Evolutionary conservation across 2,113 vertebrate species (phyloP).

Genomic region (Ginglymostoma cirratum): DNA sequence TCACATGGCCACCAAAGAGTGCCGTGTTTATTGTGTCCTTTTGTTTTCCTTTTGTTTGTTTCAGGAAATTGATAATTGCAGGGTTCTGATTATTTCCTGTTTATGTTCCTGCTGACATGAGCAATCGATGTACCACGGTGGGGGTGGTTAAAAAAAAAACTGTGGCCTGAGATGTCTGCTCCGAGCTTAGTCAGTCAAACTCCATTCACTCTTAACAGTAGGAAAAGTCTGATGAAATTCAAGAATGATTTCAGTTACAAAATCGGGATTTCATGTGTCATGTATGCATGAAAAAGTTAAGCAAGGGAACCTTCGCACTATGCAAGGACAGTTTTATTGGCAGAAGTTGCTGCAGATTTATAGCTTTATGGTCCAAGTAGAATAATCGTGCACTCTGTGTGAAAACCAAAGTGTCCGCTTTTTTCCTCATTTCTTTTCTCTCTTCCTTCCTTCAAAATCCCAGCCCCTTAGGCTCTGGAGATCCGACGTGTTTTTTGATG

Average conservation of each 20-base stretch:
- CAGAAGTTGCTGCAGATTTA: constrained; percentile 57
- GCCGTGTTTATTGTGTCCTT: constrained; percentile 34
- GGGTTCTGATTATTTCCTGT: constrained; percentile 36
- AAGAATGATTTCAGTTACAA: constrained; percentile 1
- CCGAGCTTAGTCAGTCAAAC: not conserved
- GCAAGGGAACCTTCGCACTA: constrained; percentile 47
- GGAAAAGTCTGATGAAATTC: not conserved
- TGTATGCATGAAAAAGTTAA: not conserved
- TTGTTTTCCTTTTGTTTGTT: constrained; percentile 38
- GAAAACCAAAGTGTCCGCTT: constrained; percentile 53
- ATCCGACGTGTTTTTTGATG: not conserved
- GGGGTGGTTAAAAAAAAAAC: not conserved
- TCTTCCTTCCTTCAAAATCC: not conserved
- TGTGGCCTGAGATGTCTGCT: not conserved
- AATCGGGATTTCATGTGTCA: not conserved
- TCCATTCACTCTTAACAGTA: not conserved
- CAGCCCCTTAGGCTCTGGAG: not conserved
- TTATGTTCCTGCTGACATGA: constrained; percentile 32
- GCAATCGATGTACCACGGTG: not conserved
- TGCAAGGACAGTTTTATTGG: constrained; percentile 51
- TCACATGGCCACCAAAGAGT: constrained; percentile 14
- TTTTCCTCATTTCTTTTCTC: not conserved
- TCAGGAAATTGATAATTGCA: constrained; percentile 38
- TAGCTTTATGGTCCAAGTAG: constrained; percentile 62
- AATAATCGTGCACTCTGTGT: constrained; percentile 50